These are phyloP conservation scores for Cosmorhoe ocellata DNA, from an alignment of 2,888 invertebrate genomes.

Conservation along the genomic window DNA sequence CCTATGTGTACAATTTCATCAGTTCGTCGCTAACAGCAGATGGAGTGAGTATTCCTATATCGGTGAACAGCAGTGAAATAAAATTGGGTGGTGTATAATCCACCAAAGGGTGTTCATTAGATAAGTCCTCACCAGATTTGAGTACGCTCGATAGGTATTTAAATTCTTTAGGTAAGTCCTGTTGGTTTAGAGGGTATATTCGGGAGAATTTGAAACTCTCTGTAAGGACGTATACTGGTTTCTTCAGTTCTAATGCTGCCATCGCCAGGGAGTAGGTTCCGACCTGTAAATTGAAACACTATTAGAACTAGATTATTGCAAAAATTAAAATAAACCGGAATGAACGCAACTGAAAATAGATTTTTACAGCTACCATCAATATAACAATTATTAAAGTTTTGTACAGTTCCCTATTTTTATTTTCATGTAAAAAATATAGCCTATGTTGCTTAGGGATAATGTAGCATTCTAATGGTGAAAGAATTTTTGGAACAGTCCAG, in stretches of 20 bases:
- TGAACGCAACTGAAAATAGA: no score
- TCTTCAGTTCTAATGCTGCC: conserved; percentile 94
- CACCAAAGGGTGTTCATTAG: conserved; percentile 91
- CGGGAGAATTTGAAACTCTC: conserved; percentile 99
- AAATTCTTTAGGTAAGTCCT: conserved; percentile 94
- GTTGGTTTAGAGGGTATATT: conserved; percentile 95
- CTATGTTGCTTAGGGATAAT: no score
- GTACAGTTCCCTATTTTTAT: no score
- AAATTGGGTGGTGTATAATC: conserved; percentile 98
- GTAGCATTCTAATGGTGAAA: no score
- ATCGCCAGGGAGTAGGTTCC: conserved; percentile 93
- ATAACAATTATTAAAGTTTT: no score
- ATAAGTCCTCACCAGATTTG: conserved; percentile 62
- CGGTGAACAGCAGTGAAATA: conserved; percentile 96
- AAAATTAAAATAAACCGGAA: no score
- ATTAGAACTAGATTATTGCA: no score
- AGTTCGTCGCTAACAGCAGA: conserved; percentile 99
- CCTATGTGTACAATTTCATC: conserved; percentile 93
- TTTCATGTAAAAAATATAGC: no score
- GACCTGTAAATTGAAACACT: conserved; percentile 78
- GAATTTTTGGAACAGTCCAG: no score
- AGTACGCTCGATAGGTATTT: conserved; percentile 84
- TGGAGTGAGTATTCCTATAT: conserved; percentile 97
- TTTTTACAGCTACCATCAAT: no score
- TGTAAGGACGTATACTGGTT: conserved; percentile 96